Conservation (phyloP, 2,113 vertebrate genomes). For the Cardinalis cardinalis region DNA sequence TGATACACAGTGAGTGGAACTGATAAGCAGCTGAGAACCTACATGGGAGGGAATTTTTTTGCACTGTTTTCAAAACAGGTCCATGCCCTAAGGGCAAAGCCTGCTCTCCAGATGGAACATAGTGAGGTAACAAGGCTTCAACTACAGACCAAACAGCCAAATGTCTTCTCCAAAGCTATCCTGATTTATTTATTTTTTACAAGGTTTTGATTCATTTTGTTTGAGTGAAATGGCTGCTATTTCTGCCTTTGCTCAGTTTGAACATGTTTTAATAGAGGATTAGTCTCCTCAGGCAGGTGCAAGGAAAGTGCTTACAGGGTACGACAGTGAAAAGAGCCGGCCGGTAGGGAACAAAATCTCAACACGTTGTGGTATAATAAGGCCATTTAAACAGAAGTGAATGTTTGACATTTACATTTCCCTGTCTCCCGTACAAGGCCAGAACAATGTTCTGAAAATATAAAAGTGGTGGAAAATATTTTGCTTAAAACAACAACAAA, state of each 20-base stretch:
- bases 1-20: not conserved
- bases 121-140: not conserved
- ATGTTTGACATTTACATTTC: slow-evolving; percentile 62
- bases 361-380: slow-evolving; percentile 28
- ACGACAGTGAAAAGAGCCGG: slow-evolving; percentile 45
- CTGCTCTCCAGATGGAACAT: slow-evolving; percentile 16
- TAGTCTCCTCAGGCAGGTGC: slow-evolving; percentile 56
- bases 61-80: not conserved
- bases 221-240: slow-evolving; percentile 39
- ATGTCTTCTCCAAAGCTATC: slow-evolving; percentile 36
- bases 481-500: not conserved
- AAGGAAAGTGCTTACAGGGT: slow-evolving; percentile 43
- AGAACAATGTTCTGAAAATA: slow-evolving; percentile 27
- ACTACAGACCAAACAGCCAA: slow-evolving; percentile 19
- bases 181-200: slow-evolving; percentile 59
- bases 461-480: slow-evolving; percentile 26
- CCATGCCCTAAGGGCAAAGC: not conserved
- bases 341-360: slow-evolving; percentile 38
- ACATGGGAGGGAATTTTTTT: not conserved
- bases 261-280: slow-evolving; percentile 56
- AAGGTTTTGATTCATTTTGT: slow-evolving; percentile 54
- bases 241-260: slow-evolving; percentile 51
- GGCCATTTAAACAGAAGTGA: slow-evolving; percentile 55
- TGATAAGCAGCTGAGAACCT: not conserved
- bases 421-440: slow-evolving; percentile 10